Conservation (phyloP, 64 coral and sea anemone species). For the Montipora cactus region DNA sequence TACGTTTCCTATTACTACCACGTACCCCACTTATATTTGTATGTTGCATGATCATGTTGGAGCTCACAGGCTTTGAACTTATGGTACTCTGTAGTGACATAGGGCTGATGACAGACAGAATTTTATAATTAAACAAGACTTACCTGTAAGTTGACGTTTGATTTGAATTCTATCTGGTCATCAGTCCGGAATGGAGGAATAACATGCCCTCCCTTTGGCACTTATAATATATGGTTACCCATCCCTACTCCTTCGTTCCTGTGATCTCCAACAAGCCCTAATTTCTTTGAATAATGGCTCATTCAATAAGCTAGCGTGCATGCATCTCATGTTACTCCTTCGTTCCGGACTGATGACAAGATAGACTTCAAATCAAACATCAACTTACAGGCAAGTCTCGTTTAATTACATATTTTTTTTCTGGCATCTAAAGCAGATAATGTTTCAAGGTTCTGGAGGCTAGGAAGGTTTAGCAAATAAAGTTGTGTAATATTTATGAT, state of each 20-base stretch:
- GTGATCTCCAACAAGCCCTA: slow-evolving; percentile 29
- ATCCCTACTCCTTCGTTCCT: slow-evolving; percentile 35
- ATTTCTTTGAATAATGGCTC: no score
- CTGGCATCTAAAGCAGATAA: no score
- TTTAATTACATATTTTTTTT: no score
- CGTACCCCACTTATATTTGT: neutral
- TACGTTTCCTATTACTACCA: slow-evolving; percentile 11
- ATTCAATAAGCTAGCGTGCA: no score
- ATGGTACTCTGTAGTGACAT: neutral
- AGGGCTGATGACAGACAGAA: no score
- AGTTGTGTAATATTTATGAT: no score
- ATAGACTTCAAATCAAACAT: slow-evolving; percentile 62
- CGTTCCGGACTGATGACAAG: slow-evolving; percentile 78
- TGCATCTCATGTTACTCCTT: slow-evolving; percentile 60
- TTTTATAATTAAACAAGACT: slow-evolving; percentile 13
- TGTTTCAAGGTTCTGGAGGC: no score
- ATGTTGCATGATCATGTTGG: neutral
- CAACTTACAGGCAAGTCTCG: neutral
- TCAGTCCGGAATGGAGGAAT: no score
- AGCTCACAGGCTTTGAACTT: slow-evolving; percentile 3
- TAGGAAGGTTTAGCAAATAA: no score
- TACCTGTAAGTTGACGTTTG: neutral
- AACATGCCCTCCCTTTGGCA: neutral
- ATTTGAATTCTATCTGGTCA: slow-evolving; percentile 5
- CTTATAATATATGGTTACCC: neutral